Evolutionary conservation across 2,113 vertebrate genomes (phyloP), one percentile per base, ranked within the genome.

Genomic region (Bufo gargarizans): DNA sequence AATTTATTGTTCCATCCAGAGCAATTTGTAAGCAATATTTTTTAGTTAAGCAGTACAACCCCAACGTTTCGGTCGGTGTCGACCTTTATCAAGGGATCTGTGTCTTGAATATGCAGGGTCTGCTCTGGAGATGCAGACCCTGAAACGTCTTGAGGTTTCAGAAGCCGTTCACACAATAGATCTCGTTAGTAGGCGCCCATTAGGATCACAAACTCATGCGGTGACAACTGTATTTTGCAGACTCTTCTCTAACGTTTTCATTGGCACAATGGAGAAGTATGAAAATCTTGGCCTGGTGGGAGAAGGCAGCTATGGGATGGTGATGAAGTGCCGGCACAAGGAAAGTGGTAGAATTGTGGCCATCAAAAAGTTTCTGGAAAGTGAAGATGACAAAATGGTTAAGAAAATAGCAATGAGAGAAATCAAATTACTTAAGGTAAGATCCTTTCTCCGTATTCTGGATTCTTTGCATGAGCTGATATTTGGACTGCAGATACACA

Each of bases 321-420:
- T 97, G 90, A 94, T 96, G 76, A 97, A 97, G 63, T 97, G 97
- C 84, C 93, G 96, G 0, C 95, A 97, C 90, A 93, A 92, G 76
- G 95, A 96, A 82, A 96, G 22, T 12, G 96, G 97, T 8, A 95
- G 93, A 58, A 94, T 97, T 12, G 96, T 98, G 10, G 97, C 97
- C 65, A 94, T 97, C 72, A 98, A 98, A 94, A 98, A 96, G 89
- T 97, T 98, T 89, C 80, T 96, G 93, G 96, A 97, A 84, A 96
- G 95, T 0, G 96, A 97, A 12, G 95, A 96, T n/a, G 95, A 97
- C 86, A 93, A 94, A 90, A 92, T 91, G 47, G 96, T 98, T 92
- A 96, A 95, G 92, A 98, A 97, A 90, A 97, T 97, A 81, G 94
- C 94, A 8, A 88, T 93, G 91, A 80, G 94, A 90, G 95, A 96